These are phyloP conservation scores for Dasyprocta punctata DNA, from an alignment of 2,113 vertebrate genomes.

Conservation along the genomic window DNA sequence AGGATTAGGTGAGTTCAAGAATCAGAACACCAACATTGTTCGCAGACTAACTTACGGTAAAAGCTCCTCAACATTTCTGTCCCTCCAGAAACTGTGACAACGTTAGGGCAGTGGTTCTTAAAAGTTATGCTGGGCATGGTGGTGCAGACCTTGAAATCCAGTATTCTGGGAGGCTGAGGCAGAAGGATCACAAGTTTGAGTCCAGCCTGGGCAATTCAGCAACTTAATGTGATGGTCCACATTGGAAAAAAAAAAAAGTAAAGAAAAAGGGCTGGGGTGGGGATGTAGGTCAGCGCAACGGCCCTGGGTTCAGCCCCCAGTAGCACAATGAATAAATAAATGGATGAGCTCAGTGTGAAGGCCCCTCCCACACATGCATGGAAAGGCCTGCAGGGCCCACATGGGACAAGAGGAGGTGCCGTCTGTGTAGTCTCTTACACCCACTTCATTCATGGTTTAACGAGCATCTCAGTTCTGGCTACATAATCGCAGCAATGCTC, in stretches of 20 bases:
- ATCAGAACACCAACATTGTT: not conserved
- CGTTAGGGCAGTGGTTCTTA: not conserved
- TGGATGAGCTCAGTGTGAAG: not conserved
- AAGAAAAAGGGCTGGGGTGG: not conserved
- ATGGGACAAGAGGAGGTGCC: not conserved
- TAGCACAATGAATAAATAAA: not conserved
- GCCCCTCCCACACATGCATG: not conserved
- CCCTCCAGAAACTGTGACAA: not conserved
- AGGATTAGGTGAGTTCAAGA: not conserved
- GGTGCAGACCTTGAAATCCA: not conserved
- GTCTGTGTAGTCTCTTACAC: not conserved
- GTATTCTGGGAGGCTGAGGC: not conserved
- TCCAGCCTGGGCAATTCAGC: not conserved
- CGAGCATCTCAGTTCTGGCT: not conserved
- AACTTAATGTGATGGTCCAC: not conserved
- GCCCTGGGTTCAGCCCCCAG: not conserved
- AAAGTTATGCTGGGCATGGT: not conserved
- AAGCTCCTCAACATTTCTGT: not conserved
- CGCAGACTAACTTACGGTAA: not conserved
- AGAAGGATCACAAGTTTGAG: not conserved
- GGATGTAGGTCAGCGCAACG: not conserved
- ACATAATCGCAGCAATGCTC: constrained; percentile 31
- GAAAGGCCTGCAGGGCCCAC: not conserved
- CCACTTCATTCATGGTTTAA: not conserved
- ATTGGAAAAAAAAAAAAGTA: not conserved